These are phyloP conservation scores for Cremastinae sp. DNA, from an alignment of 2,888 invertebrate genomes.

Conservation along the genomic window DNA sequence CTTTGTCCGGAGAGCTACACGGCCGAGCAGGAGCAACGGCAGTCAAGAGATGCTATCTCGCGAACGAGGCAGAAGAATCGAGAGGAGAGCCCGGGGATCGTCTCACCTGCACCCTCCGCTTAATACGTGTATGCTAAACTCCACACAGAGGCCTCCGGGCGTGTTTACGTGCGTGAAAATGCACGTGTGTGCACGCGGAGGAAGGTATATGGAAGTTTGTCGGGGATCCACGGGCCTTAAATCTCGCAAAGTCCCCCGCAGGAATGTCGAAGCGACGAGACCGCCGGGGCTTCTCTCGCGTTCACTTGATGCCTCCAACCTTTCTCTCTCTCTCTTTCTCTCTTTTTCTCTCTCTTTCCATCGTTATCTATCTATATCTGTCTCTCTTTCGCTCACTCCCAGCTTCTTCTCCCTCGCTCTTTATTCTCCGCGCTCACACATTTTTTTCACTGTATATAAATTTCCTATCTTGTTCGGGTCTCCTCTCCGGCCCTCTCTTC, in stretches of 20 bases:
- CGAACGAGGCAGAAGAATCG: conserved; percentile 55
- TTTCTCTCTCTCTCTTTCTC: too few relatives aligned
- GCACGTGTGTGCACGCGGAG: conserved; percentile 16
- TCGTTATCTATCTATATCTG: conserved; percentile 21
- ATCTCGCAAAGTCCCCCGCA: conserved; percentile 64
- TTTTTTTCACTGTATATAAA: conserved; percentile 7
- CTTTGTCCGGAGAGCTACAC: conserved; percentile 7
- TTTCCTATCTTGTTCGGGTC: not conserved
- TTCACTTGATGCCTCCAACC: conserved; percentile 48
- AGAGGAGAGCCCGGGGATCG: conserved; percentile 40
- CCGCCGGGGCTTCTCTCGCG: conserved; percentile 58
- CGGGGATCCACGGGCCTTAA: conserved; percentile 64
- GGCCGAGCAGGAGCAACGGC: conserved; percentile 11
- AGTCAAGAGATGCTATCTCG: conserved; percentile 66
- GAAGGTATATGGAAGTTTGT: conserved; percentile 16
- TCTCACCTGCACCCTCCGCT: conserved; percentile 36
- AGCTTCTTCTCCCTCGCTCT: conserved; percentile 21
- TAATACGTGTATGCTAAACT: conserved; percentile 37
- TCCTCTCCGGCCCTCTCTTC: not conserved
- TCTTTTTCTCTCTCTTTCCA: conserved; percentile 39
- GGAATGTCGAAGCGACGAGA: conserved; percentile 67
- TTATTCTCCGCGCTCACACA: conserved; percentile 12
- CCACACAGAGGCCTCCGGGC: not conserved
- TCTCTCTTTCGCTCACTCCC: conserved; percentile 49
- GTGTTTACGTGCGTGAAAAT: conserved; percentile 20